These are phyloP conservation scores for Chalcis sispes DNA, from an alignment of 2,888 invertebrate genomes.

Conservation along the genomic window DNA sequence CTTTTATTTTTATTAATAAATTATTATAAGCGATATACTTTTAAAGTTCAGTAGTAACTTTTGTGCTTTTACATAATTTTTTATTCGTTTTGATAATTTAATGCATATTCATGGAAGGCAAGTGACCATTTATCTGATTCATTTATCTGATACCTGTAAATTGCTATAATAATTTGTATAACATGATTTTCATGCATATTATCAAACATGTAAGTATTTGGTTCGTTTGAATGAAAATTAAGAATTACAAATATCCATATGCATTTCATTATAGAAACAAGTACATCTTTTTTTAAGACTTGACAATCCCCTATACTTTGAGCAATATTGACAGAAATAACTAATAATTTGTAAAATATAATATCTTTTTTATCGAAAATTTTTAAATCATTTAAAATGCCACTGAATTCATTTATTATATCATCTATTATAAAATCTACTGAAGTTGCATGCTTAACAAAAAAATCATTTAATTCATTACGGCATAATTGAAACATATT, in stretches of 20 bases:
- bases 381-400: slow-evolving; percentile 46
- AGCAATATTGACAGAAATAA: slow-evolving; percentile 46
- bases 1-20: background rate
- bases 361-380: slow-evolving; percentile 41
- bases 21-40: no score
- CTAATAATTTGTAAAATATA: slow-evolving; percentile 54
- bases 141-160: slow-evolving; percentile 29
- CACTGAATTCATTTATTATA: slow-evolving; percentile 26
- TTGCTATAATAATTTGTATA: slow-evolving; percentile 44
- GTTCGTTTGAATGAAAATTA: slow-evolving; percentile 25
- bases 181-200: slow-evolving; percentile 20
- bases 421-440: slow-evolving; percentile 24
- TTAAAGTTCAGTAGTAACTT: no score
- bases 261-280: slow-evolving; percentile 37
- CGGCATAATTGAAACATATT: slow-evolving; percentile 32
- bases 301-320: background rate
- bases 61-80: slow-evolving; percentile 15
- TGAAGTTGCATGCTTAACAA: slow-evolving; percentile 34
- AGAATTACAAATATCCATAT: slow-evolving; percentile 50
- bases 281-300: slow-evolving; percentile 7
- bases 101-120: slow-evolving; percentile 48
- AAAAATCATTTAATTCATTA: slow-evolving; percentile 47
- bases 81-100: slow-evolving; percentile 26
- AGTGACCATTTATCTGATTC: slow-evolving; percentile 41
- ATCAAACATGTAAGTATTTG: slow-evolving; percentile 36